Conservation (phyloP, 2,113 vertebrate species). For the Hepsetus odoe region DNA sequence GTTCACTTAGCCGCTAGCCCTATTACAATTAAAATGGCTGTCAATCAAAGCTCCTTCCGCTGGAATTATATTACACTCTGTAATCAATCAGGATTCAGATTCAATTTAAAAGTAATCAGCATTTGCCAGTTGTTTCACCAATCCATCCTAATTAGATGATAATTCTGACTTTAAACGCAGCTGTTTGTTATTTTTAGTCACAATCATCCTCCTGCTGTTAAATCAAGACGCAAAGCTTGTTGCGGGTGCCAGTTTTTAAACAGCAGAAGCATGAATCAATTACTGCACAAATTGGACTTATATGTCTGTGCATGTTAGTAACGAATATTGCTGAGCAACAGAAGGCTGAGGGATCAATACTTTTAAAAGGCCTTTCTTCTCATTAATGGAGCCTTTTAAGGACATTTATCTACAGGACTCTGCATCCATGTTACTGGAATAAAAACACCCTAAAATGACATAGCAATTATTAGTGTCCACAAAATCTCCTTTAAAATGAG, state of each 20-base stretch:
- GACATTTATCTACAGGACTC: conserved; percentile 13
- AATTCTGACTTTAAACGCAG: conserved; percentile 70
- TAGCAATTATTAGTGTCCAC: too few species aligned
- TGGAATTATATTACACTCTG: conserved; percentile 65
- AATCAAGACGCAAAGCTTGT: conserved; percentile 36
- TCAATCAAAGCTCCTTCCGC: conserved; percentile 61
- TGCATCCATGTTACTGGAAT: conserved; percentile 23
- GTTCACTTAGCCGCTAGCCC: conserved; percentile 59
- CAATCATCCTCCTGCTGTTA: conserved; percentile 39
- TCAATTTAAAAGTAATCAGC: conserved; percentile 79
- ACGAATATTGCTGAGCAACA: conserved; percentile 70
- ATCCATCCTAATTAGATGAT: conserved; percentile 78
- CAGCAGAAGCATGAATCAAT: conserved; percentile 39
- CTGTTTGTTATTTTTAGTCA: conserved; percentile 59
- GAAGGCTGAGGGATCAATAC: conserved; percentile 77
- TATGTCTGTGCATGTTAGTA: conserved; percentile 77
- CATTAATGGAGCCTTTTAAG: conserved; percentile 65
- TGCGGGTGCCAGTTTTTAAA: conserved; percentile 41
- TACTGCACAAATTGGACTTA: conserved; percentile 64
- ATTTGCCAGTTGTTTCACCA: conserved; percentile 61
- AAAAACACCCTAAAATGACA: too few species aligned
- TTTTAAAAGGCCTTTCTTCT: conserved; percentile 73
- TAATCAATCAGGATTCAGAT: conserved; percentile 74
- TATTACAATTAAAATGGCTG: conserved; percentile 69
- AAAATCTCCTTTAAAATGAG: conserved; percentile 22